phyloP scores from a whole-genome alignment of 2,797 vertebrate species.

The Molossus molossus region DNA sequence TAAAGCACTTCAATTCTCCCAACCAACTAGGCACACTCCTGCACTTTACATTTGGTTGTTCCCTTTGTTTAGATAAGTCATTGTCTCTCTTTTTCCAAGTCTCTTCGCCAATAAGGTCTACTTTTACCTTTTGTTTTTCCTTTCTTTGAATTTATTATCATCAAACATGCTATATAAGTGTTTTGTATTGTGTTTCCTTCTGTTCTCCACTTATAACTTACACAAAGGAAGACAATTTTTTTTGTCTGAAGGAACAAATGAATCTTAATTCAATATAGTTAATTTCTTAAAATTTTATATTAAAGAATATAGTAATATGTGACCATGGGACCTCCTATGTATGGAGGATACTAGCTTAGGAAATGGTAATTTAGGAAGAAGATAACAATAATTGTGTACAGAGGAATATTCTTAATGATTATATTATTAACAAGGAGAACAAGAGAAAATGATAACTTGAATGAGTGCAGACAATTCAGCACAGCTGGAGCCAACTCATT shows the following conservation, averaged over 20 bases:
- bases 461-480: neutral
- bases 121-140: neutral
- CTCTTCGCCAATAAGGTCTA: neutral
- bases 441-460: constrained; percentile 2
- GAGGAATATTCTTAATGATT: neutral
- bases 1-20: neutral
- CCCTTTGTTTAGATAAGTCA: neutral
- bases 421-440: neutral
- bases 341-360: neutral
- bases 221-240: neutral
- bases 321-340: neutral
- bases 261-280: neutral
- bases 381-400: neutral
- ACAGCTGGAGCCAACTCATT: neutral
- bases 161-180: neutral
- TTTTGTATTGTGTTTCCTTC: neutral
- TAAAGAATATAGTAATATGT: neutral
- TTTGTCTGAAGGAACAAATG: constrained; percentile 4
- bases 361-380: constrained; percentile 38
- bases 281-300: neutral
- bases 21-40: neutral
- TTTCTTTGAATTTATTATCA: neutral
- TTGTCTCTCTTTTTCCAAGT: neutral
- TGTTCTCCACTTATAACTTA: neutral
- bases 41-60: neutral